These are phyloP conservation scores for Ranitomeya imitator DNA, from an alignment of 2,113 vertebrate species.

Conservation along the genomic window DNA sequence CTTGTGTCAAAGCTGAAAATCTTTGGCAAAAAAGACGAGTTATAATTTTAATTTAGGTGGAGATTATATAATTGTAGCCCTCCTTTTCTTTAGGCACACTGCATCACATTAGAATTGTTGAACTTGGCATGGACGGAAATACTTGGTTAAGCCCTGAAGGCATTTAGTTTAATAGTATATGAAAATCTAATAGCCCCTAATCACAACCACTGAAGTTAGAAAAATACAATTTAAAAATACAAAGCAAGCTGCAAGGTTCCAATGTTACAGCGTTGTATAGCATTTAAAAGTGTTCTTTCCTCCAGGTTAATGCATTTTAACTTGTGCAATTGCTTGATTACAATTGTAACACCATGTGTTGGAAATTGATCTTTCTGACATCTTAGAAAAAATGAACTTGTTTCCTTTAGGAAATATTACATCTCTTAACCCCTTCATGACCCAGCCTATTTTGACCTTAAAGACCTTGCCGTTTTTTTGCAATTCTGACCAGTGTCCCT, in stretches of 20 bases:
- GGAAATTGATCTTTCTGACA: constrained; percentile 7
- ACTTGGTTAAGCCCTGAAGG: constrained; percentile 65
- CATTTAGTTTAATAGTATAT: constrained; percentile 76
- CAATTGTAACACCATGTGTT: not conserved
- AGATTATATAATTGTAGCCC: constrained; percentile 69
- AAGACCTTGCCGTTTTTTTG: too few species aligned
- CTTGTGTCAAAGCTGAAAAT: constrained; percentile 80
- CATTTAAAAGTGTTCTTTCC: constrained; percentile 28
- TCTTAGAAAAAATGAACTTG: constrained; percentile 29
- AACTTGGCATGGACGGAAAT: constrained; percentile 74
- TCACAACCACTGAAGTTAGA: constrained; percentile 77
- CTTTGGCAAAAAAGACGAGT: constrained; percentile 72
- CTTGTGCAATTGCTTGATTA: constrained; percentile 30
- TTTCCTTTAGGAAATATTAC: not conserved
- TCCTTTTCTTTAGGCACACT: constrained; percentile 73
- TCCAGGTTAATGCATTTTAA: constrained; percentile 54
- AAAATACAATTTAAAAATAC: constrained; percentile 93
- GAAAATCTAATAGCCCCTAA: constrained; percentile 71
- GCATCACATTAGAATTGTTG: constrained; percentile 82
- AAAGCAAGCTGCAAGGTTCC: constrained; percentile 78
- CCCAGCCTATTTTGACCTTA: too few species aligned
- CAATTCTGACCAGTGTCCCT: too few species aligned
- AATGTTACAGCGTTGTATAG: constrained; percentile 24
- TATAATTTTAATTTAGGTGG: constrained; percentile 81
- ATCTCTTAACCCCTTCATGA: too few species aligned